Base-by-base conservation (phyloP, 2,797 vertebrate genomes). In the Acipenser ruthenus region DNA sequence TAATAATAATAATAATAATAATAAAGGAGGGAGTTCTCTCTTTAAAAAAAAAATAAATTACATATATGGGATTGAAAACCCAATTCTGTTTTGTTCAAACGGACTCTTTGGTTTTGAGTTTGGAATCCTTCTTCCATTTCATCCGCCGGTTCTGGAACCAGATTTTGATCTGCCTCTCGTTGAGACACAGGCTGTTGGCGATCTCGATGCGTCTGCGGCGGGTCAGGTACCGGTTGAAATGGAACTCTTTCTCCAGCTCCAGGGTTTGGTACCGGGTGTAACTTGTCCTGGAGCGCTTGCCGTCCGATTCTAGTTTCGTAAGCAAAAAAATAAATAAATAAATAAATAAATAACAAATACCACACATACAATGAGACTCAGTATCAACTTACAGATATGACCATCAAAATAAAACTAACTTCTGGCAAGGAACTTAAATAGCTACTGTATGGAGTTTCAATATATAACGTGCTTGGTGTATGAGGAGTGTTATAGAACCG, bases 51-150 rank as follows among this genome's bases (percentile, higher is more conserved):
- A 18, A 18, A 1, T 18, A 18, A 18, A 18, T 18, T 18, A 18
- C 15, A 18, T 18, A 18, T 18, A 18, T 18, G 15, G 15, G 83
- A 83, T 85, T 87, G 83, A 86, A 85, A 13, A 12, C 50, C 52
- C 60, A 62, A 50, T 37, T 12, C 1, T 4, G 13, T 9, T 60
- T 72, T 68, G 82, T 84, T 86, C 92, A 90, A 82, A 88, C 79
- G 77, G 88, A 88, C 71, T 95, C 92, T 89, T 93, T 94, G 88
- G 86, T 90, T 93, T 95, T 97, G 86, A 93, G 83, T 88, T 95
- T 96, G 82, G 92, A 94, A 89, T 96, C 95, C 89, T 97, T 97
- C 90, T 98, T 98, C 95, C 94, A 96, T 85, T 98, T 97, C 95
- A 98, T 97, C 78, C 95, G 90, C 79, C 95, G 92, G 87, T 96